Evolutionary conservation across 1,140 invertebrate species (phyloP).

Genomic region (Proctacanthus coquilletti): DNA sequence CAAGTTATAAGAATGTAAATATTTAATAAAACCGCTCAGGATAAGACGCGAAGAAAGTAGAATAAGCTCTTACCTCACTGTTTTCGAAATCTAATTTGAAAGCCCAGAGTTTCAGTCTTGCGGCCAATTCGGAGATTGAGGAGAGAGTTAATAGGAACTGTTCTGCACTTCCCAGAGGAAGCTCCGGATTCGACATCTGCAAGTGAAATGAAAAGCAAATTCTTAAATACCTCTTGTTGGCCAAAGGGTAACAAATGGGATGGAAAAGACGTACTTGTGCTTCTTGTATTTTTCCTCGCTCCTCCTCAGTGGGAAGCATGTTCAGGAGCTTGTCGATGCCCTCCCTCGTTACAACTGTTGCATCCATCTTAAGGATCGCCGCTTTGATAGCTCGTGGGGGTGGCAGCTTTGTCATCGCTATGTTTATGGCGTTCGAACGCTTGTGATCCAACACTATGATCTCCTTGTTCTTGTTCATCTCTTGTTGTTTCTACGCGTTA

Average conservation of each 20-base stretch:
- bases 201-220: slow-evolving; percentile 5
- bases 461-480: slow-evolving; percentile 86
- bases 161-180: slow-evolving; percentile 92
- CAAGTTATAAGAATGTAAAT: slow-evolving; percentile 7
- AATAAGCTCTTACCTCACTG: slow-evolving; percentile 53
- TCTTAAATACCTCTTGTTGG: not conserved
- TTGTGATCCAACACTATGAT: slow-evolving; percentile 94
- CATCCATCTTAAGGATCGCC: slow-evolving; percentile 98
- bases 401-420: slow-evolving; percentile 97
- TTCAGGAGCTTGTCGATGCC: slow-evolving; percentile 95
- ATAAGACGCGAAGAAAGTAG: not conserved
- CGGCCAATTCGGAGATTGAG: slow-evolving; percentile 89
- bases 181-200: slow-evolving; percentile 65
- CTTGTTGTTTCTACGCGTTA: slow-evolving; percentile 73
- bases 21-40: not conserved
- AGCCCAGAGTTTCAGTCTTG: slow-evolving; percentile 91
- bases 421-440: slow-evolving; percentile 97
- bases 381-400: slow-evolving; percentile 94
- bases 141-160: slow-evolving; percentile 92
- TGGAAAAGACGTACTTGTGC: slow-evolving; percentile 42
- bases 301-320: slow-evolving; percentile 96
- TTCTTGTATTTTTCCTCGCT: slow-evolving; percentile 90
- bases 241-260: not conserved
- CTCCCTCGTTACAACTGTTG: slow-evolving; percentile 94
- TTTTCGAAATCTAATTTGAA: slow-evolving; percentile 98